A percentile compares a stretch with the other conserved stretches of the same genome.
Conservation (phyloP, 1,140 invertebrate genomes). For the Penaeus chinensis region DNA sequence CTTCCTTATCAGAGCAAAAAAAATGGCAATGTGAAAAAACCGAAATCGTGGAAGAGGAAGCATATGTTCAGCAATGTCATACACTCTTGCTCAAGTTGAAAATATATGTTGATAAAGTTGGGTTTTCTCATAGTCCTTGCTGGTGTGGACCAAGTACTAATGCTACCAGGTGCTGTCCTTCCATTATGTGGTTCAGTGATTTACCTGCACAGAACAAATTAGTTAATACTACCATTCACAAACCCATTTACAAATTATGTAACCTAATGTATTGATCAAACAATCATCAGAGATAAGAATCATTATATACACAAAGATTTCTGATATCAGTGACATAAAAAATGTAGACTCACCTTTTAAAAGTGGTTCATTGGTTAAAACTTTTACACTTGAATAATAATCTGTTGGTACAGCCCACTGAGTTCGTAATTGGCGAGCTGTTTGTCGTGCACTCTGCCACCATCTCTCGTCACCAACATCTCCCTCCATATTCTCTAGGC, state of each 20-base stretch:
- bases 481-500: slow-evolving; percentile 55
- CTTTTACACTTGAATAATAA: slow-evolving; percentile 71
- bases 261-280: not conserved
- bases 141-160: slow-evolving; percentile 65
- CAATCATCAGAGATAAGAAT: not conserved
- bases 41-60: not conserved
- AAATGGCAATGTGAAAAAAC: no score
- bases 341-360: slow-evolving; percentile 70
- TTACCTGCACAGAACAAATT: slow-evolving; percentile 66
- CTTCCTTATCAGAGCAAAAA: not conserved
- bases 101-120: not conserved
- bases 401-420: slow-evolving; percentile 70
- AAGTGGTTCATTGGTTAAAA: slow-evolving; percentile 73
- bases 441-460: slow-evolving; percentile 74
- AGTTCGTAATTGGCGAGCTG: slow-evolving; percentile 70
- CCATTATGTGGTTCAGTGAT: slow-evolving; percentile 69
- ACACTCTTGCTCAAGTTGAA: not conserved
- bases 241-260: slow-evolving; percentile 17
- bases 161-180: slow-evolving; percentile 68
- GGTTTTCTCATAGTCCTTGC: not conserved
- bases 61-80: slow-evolving; percentile 3
- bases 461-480: slow-evolving; percentile 66
- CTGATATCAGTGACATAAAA: not conserved
- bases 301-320: not conserved
- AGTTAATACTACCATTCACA: slow-evolving; percentile 47